Percentiles rank a stretch among this genome's conserved stretches.
These are phyloP conservation scores for Zophobas atratus DNA, from an alignment of 1,140 invertebrate species.

Conservation along the genomic window DNA sequence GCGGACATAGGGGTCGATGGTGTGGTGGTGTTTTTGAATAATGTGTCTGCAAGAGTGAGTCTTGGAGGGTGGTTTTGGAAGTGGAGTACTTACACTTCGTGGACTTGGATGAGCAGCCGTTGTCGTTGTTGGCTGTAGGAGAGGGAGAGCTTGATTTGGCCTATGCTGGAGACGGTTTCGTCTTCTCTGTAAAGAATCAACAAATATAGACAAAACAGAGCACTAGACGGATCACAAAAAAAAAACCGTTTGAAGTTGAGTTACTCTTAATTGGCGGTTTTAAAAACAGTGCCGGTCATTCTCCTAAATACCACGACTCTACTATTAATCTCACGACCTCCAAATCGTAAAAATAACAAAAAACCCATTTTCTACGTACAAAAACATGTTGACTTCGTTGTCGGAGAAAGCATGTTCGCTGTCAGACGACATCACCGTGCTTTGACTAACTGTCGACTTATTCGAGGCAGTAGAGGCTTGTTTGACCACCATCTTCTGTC, in stretches of 20 bases:
- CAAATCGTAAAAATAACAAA: too few relatives aligned
- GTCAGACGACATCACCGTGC: background rate
- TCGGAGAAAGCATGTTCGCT: conserved; percentile 5
- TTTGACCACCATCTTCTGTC: conserved; percentile 6
- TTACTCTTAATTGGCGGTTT: too few relatives aligned
- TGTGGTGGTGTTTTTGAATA: background rate
- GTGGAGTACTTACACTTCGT: conserved; percentile 85
- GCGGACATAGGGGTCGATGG: conserved; percentile 85
- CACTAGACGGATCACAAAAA: conserved; percentile 26
- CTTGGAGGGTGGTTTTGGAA: background rate
- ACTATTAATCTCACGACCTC: too few relatives aligned
- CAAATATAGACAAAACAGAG: conserved; percentile 22
- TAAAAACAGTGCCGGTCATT: too few relatives aligned
- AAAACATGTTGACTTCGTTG: conserved; percentile 9
- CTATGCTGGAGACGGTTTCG: background rate
- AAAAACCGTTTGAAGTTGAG: too few relatives aligned
- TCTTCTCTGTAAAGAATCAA: conserved; percentile 30
- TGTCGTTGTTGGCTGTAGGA: conserved; percentile 87
- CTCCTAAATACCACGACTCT: too few relatives aligned
- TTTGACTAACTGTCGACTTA: conserved; percentile 9
- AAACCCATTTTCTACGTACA: background rate
- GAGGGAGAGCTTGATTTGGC: conserved; percentile 77
- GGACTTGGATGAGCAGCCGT: conserved; percentile 84
- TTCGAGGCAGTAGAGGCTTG: conserved; percentile 13
- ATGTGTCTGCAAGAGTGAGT: background rate